Base-by-base conservation (phyloP, 2,888 invertebrate genomes). In the Chrysina gloriosa region DNA sequence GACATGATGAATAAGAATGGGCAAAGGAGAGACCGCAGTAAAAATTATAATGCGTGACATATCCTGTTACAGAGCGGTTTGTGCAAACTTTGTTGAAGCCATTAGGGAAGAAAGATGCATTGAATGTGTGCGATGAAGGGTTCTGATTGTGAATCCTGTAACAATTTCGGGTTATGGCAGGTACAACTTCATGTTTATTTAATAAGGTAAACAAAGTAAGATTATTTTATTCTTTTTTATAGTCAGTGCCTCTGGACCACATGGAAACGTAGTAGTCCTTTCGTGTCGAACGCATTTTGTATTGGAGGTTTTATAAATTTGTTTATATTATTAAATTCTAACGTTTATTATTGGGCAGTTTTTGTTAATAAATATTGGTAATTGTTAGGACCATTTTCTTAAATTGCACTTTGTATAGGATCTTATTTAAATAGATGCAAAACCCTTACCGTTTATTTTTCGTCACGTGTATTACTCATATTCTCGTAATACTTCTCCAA, bases 21-120 rank as follows among this genome's bases (percentile, higher is more conserved):
- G 58, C 25, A 58, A 58, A 58, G 58, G 36, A 39, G 14, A 39
- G 39, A 39, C 58, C 58, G 42, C 58, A 58, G 42, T 58, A 36
- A 58, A 58, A 58, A 58, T 58, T 39, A 58, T 31, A 58, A 58
- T 58, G 39, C 58, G 58, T 58, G 39, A 58, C 58, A 58, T 58
- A 58, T 58, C 39, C 58, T 39, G 58, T 36, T 58, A 58, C 25
- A 58, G 25, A 36, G 58, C 36, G 58, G 39, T 39, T 58, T 58
- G 31, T 23, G 58, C 36, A 36, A 39, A 58, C 58, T 11, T 14
- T 39, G 25, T 39, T 42, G 58, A 25, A 29, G 29, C 36, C 39
- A 36, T 39, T 48, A 27, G 27, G 25, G 7, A 45, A 27, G 27
- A 50, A 50, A 50, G 29, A 27, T 11, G 16, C 27, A 27, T 50